Conservation (phyloP, 2,888 invertebrate genomes). For the Tryphoninae sp. region DNA sequence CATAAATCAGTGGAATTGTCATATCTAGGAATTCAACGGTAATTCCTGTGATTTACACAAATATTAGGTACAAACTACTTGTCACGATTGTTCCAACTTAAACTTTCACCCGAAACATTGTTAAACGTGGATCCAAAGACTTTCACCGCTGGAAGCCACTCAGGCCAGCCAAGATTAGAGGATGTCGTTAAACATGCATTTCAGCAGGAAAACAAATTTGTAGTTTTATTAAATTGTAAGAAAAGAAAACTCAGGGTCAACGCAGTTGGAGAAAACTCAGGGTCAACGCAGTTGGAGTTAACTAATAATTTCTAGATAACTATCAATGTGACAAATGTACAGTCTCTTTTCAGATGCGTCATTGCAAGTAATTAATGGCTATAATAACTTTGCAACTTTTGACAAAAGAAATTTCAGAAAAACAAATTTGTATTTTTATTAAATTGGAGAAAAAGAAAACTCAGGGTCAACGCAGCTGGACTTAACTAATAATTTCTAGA, state of each 20-base stretch:
- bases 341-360: not conserved
- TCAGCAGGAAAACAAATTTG: too few species aligned
- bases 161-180: not conserved
- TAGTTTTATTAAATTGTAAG: too few species aligned
- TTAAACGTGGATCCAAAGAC: conserved; percentile 11
- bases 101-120: conserved; percentile 9
- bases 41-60: too few species aligned
- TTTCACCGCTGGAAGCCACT: conserved; percentile 9
- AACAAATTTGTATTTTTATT: too few species aligned
- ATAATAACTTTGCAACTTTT: not conserved
- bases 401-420: not conserved
- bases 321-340: not conserved
- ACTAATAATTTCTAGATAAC: not conserved
- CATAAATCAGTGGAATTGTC: too few species aligned
- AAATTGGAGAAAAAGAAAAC: too few species aligned
- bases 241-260: too few species aligned
- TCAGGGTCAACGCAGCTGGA: too few species aligned
- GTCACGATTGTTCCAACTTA: not conserved
- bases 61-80: not conserved
- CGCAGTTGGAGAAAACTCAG: too few species aligned
- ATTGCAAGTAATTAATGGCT: not conserved
- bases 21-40: too few species aligned
- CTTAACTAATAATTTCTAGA: too few species aligned
- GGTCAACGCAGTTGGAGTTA: too few species aligned
- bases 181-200: not conserved